Conservation (phyloP, 2,888 invertebrate species). For the Metallyticus violacea region DNA sequence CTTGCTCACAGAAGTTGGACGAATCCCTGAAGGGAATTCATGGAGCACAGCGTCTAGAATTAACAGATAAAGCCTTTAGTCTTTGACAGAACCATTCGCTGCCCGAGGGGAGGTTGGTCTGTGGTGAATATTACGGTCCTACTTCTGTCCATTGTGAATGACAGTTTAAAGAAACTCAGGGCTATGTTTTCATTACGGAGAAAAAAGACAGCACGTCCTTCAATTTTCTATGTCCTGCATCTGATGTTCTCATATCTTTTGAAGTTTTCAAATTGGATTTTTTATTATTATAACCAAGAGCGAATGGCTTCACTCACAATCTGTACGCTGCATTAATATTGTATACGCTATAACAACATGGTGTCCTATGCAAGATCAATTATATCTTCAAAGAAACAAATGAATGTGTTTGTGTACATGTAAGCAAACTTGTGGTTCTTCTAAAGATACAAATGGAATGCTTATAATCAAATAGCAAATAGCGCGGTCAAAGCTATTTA, state of each 20-base stretch:
- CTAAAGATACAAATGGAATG: too few species aligned
- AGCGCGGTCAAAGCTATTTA: too few species aligned
- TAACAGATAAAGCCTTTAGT: neutral
- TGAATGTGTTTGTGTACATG: too few species aligned
- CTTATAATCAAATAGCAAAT: too few species aligned
- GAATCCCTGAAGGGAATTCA: neutral
- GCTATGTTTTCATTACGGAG: neutral
- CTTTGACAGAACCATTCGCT: neutral
- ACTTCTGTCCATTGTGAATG: neutral
- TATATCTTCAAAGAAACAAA: too few species aligned
- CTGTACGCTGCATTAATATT: too few species aligned
- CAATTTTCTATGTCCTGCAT: neutral
- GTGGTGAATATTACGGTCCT: neutral
- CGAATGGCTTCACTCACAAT: neutral
- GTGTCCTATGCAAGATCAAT: too few species aligned
- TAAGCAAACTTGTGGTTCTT: too few species aligned
- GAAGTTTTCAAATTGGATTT: neutral
- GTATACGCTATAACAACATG: too few species aligned
- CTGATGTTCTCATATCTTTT: neutral
- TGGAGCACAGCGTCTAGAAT: neutral
- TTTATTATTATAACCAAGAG: neutral
- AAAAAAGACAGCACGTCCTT: neutral
- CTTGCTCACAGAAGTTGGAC: neutral
- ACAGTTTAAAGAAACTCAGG: neutral
- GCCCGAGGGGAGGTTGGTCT: neutral